Conservation (phyloP, 1,140 invertebrate species). For the Pomacea maculata region DNA sequence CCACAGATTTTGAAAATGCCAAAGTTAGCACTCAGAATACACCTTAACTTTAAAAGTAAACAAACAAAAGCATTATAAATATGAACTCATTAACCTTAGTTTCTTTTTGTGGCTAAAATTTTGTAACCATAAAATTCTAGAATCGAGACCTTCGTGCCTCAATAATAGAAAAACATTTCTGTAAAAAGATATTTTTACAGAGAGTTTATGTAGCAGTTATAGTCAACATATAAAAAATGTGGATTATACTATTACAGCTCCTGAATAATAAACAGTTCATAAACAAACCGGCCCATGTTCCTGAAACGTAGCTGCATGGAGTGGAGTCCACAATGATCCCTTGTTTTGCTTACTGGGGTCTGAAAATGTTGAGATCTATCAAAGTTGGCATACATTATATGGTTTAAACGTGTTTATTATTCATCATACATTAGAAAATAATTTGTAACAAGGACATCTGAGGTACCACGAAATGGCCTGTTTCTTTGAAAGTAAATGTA, state of each 20-base stretch:
- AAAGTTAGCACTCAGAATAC: too few species aligned
- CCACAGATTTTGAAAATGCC: too few species aligned
- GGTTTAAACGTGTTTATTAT: not conserved
- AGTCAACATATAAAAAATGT: not conserved
- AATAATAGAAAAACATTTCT: not conserved
- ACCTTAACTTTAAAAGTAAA: too few species aligned
- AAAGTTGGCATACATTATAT: not conserved
- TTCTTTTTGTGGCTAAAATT: too few species aligned
- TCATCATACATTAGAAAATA: not conserved
- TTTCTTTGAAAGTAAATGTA: not conserved
- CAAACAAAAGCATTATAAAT: too few species aligned
- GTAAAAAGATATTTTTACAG: not conserved
- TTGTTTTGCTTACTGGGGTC: slow-evolving; percentile 57
- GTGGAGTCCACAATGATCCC: slow-evolving; percentile 57
- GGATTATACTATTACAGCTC: too few species aligned
- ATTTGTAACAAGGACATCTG: not conserved
- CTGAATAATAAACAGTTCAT: not conserved
- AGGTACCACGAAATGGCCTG: not conserved
- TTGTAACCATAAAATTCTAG: too few species aligned
- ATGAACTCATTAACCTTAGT: too few species aligned
- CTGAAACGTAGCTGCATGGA: slow-evolving; percentile 63
- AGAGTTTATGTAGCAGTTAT: not conserved
- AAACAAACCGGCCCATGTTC: slow-evolving; percentile 53
- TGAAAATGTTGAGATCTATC: slow-evolving; percentile 19
- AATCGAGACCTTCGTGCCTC: too few species aligned